Conservation (phyloP, 2,888 invertebrate species). For the Nemapogon koenigi region DNA sequence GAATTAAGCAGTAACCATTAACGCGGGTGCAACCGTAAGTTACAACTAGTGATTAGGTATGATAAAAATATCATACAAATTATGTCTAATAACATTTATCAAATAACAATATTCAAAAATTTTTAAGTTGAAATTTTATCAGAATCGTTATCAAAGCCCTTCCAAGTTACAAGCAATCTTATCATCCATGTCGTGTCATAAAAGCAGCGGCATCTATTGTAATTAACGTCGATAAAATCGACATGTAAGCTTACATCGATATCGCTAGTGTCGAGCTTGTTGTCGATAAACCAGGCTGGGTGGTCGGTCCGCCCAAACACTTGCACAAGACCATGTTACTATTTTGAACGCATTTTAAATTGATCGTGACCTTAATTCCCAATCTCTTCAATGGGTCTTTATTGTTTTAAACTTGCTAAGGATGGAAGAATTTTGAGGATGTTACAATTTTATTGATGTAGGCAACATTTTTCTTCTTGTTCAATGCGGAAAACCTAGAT, state of each 20-base stretch:
- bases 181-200: conserved; percentile 2
- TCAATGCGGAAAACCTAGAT: too few relatives aligned
- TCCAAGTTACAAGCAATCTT: neutral
- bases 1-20: too few relatives aligned
- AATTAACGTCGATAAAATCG: conserved; percentile 45
- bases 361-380: conserved; percentile 5
- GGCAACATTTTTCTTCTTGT: too few relatives aligned
- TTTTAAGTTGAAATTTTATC: too few relatives aligned
- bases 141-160: too few relatives aligned
- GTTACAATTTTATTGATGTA: too few relatives aligned
- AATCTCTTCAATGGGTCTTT: conserved; percentile 1
- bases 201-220: conserved; percentile 26
- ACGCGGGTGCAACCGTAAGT: too few relatives aligned
- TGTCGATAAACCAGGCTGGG: conserved; percentile 31
- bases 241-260: conserved; percentile 35
- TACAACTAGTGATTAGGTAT: too few relatives aligned
- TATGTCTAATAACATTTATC: too few relatives aligned
- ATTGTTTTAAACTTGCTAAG: conserved; percentile 7
- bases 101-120: too few relatives aligned
- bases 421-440: too few relatives aligned
- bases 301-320: conserved; percentile 38
- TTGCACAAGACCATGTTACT: conserved; percentile 8
- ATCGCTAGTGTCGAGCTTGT: conserved; percentile 33
- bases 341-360: conserved; percentile 7
- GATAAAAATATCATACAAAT: too few relatives aligned